Evolutionary conservation across 1,140 invertebrate genomes (phyloP).

Genomic region (Drosophila nigrodunni): DNA sequence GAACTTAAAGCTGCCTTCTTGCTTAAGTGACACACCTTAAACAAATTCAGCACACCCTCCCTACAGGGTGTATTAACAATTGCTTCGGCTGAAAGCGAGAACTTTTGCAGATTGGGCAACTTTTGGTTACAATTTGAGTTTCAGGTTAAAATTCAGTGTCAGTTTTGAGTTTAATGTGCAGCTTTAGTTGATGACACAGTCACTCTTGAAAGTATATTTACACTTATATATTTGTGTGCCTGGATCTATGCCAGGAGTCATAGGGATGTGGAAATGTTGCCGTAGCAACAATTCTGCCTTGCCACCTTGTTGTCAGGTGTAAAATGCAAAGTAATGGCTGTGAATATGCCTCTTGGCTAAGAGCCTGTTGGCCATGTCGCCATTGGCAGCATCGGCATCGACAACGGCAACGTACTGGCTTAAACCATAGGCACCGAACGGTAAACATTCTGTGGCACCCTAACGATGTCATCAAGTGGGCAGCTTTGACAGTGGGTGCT

Average conservation of each 20-base stretch:
- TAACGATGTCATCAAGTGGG: not conserved
- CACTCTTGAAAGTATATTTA: no score
- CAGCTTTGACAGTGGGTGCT: not conserved
- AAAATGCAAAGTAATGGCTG: conserved; percentile 79
- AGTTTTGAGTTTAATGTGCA: no score
- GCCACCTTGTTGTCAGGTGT: conserved; percentile 66
- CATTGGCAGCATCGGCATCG: conserved; percentile 7
- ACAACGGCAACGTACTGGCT: conserved; percentile 1
- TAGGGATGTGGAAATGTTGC: not conserved
- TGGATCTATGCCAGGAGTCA: conserved; percentile 70
- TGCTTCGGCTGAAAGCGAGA: conserved; percentile 13
- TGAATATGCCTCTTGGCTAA: conserved; percentile 60
- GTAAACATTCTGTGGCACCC: not conserved
- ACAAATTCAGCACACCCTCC: no score
- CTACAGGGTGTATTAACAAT: conserved; percentile 40
- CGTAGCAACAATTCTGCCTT: conserved; percentile 13
- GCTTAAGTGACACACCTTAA: no score
- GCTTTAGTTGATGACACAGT: not conserved
- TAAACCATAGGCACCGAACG: not conserved
- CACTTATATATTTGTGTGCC: conserved; percentile 36
- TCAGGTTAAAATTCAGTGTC: no score
- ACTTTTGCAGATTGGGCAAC: not conserved
- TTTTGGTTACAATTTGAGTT: conserved; percentile 47
- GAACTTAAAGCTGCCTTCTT: no score
- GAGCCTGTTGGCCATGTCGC: conserved; percentile 25